Evolutionary conservation across 2,888 invertebrate species (phyloP).

Genomic region (Thereva unica): DNA sequence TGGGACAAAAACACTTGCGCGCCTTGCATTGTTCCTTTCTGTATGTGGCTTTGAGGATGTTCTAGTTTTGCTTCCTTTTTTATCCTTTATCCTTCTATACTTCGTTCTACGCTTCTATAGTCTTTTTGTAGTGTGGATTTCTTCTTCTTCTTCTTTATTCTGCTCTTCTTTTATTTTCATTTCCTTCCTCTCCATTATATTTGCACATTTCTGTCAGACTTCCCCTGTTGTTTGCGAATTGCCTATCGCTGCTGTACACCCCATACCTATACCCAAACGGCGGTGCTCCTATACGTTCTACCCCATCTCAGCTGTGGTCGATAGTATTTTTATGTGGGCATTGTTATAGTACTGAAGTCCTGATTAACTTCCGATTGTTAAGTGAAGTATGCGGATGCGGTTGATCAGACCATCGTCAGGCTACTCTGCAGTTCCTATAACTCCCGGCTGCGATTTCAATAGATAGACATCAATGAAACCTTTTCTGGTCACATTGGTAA

Average conservation of each 20-base stretch:
- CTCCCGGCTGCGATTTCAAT: not conserved
- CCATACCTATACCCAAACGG: not conserved
- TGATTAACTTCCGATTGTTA: conserved; percentile 40
- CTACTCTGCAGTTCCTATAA: conserved; percentile 10
- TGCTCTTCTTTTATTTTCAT: conserved; percentile 16
- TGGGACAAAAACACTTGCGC: no score
- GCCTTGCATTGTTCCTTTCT: no score
- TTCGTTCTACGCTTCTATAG: no score
- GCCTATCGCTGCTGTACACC: not conserved
- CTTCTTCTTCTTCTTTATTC: conserved; percentile 5
- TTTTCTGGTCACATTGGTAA: not conserved
- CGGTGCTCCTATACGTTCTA: not conserved
- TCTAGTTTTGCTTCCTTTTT: conserved; percentile 25
- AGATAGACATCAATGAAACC: conserved; percentile 7
- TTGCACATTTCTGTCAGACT: conserved; percentile 9
- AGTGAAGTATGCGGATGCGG: conserved; percentile 37
- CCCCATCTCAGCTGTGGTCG: no score
- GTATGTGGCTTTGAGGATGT: not conserved
- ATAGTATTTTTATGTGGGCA: conserved; percentile 6
- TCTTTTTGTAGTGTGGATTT: no score
- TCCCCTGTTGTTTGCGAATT: conserved; percentile 19
- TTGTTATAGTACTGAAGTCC: conserved; percentile 22
- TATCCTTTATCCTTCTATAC: no score
- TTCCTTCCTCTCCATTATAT: not conserved
- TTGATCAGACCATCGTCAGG: conserved; percentile 36